Conservation (phyloP, 2,113 vertebrate species). For the Alethe diademata region DNA sequence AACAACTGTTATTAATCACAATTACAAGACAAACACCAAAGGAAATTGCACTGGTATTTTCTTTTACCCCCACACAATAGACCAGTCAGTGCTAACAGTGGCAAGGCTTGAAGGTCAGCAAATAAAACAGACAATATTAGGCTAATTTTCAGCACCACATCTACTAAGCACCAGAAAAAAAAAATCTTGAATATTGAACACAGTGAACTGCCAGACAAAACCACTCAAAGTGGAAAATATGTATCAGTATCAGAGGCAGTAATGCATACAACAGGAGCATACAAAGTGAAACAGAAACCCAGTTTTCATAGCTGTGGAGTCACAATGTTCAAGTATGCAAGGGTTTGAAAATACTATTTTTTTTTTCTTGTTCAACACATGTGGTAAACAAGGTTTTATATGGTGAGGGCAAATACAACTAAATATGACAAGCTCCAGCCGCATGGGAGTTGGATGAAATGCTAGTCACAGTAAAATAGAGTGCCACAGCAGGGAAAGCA, state of each 20-base stretch:
- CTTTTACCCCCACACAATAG: conserved; percentile 58
- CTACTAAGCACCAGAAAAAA: conserved; percentile 39
- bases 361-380: background rate
- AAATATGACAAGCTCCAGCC: background rate
- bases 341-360: background rate
- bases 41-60: conserved; percentile 85
- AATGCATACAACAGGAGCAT: background rate
- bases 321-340: background rate
- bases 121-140: conserved; percentile 72
- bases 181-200: background rate
- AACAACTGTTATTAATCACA: conserved; percentile 98
- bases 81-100: conserved; percentile 68
- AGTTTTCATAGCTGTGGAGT: background rate
- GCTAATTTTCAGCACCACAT: conserved; percentile 73
- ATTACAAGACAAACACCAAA: conserved; percentile 89
- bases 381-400: background rate
- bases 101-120: conserved; percentile 85
- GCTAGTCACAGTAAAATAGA: background rate
- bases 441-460: background rate
- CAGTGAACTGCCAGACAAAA: background rate
- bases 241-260: background rate
- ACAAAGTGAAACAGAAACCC: background rate
- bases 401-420: background rate
- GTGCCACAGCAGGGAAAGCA: conserved; percentile 8
- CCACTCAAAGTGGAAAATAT: background rate